These are phyloP conservation scores for Limosa lapponica DNA, from an alignment of 2,797 vertebrate species.

Conservation along the genomic window DNA sequence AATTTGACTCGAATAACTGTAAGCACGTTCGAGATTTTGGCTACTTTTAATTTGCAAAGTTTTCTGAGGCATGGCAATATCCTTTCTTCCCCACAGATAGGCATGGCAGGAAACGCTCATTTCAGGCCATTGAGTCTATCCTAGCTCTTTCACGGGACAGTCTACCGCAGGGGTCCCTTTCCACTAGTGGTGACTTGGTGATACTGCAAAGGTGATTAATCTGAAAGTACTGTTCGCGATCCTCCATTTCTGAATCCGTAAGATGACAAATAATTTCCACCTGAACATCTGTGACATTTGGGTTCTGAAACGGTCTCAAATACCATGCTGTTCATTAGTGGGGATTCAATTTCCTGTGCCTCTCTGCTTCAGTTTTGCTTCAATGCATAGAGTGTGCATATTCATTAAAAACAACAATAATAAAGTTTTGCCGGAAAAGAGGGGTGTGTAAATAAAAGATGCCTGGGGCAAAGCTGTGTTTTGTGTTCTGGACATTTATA, in stretches of 20 bases:
- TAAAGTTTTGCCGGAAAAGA: slow-evolving; percentile 61
- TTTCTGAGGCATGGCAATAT: neutral
- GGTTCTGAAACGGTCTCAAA: slow-evolving; percentile 35
- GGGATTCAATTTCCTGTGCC: slow-evolving; percentile 56
- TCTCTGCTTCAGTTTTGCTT: slow-evolving; percentile 57
- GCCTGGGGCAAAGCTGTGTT: slow-evolving; percentile 39
- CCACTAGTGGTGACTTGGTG: neutral
- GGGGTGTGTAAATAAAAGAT: slow-evolving; percentile 56
- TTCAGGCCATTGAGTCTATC: neutral
- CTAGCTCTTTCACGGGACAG: neutral
- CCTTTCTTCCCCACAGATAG: neutral
- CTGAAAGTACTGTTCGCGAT: neutral
- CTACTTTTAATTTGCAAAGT: neutral
- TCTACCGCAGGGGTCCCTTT: neutral
- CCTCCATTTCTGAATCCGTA: neutral
- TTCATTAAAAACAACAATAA: slow-evolving; percentile 58
- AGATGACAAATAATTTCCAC: slow-evolving; percentile 56
- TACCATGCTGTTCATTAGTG: slow-evolving; percentile 52
- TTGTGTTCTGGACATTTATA: slow-evolving; percentile 60
- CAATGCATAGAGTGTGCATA: slow-evolving; percentile 35
- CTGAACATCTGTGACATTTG: slow-evolving; percentile 58
- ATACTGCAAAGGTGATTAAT: neutral
- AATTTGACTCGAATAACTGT: neutral
- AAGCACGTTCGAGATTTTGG: neutral
- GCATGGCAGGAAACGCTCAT: neutral